Evolutionary conservation across 2,888 invertebrate genomes (phyloP).

Genomic region (Dysmachus trigonus): DNA sequence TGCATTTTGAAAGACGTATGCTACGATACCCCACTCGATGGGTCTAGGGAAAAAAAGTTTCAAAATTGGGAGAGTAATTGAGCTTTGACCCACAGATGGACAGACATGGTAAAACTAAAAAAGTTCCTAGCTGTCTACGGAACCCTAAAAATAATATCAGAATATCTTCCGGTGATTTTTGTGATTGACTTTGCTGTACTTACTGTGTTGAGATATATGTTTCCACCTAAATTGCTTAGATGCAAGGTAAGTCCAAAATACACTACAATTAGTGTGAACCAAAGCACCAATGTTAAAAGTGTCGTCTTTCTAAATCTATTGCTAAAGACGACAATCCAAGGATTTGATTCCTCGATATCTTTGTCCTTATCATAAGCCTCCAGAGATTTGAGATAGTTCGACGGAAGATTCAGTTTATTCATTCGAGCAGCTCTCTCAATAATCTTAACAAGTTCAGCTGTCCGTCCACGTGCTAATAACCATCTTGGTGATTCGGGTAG

Average conservation of each 20-base stretch:
- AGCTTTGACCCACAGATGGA: too few relatives aligned
- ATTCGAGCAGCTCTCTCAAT: constrained; percentile 73
- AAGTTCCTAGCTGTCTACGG: too few relatives aligned
- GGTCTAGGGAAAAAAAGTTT: too few relatives aligned
- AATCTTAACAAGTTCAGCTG: constrained; percentile 72
- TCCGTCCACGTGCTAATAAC: constrained; percentile 76
- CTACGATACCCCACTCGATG: too few relatives aligned
- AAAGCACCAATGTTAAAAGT: constrained; percentile 73
- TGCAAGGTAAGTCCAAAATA: constrained; percentile 83
- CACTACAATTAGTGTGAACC: constrained; percentile 79
- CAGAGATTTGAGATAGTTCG: constrained; percentile 73
- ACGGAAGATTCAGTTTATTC: constrained; percentile 72
- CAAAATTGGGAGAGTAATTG: too few relatives aligned
- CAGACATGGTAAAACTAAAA: too few relatives aligned
- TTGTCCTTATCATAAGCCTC: constrained; percentile 55
- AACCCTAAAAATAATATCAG: too few relatives aligned
- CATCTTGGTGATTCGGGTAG: constrained; percentile 82
- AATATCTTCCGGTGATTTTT: not conserved
- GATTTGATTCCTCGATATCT: constrained; percentile 60
- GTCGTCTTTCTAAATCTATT: constrained; percentile 74
- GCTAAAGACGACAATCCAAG: constrained; percentile 73
- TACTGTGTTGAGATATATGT: constrained; percentile 77
- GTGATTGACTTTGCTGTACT: constrained; percentile 50
- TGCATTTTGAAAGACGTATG: too few relatives aligned
- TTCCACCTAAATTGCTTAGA: constrained; percentile 77